Percentiles rank a stretch among this genome's conserved stretches.
phyloP scores from a whole-genome alignment of 2,888 invertebrate species.

The Hirtodrosophila histrioides region DNA sequence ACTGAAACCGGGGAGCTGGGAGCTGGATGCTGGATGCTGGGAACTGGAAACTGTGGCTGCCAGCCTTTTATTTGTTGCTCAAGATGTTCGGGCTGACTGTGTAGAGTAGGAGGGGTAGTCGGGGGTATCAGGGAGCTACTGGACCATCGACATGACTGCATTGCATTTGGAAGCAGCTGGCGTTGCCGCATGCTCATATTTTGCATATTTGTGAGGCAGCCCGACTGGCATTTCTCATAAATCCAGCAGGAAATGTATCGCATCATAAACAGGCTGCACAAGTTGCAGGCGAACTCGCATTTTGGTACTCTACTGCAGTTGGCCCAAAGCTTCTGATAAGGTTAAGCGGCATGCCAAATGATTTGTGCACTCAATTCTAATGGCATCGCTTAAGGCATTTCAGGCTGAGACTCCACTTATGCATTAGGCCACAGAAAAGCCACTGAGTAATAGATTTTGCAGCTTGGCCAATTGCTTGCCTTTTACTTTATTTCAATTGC shows the following conservation, averaged over 20 bases:
- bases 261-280: slow-evolving; percentile 22
- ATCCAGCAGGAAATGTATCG: slow-evolving; percentile 59
- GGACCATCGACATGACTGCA: slow-evolving; percentile 21
- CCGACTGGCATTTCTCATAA: slow-evolving; percentile 51
- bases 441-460: neutral
- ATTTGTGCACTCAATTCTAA: slow-evolving; percentile 47
- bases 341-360: slow-evolving; percentile 39
- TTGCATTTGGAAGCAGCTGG: slow-evolving; percentile 9
- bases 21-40: slow-evolving; percentile 1
- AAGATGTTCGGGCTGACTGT: slow-evolving; percentile 2
- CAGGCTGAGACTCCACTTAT: neutral
- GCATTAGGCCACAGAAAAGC: no score
- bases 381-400: slow-evolving; percentile 18
- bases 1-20: neutral
- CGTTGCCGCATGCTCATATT: slow-evolving; percentile 47
- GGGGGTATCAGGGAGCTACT: neutral
- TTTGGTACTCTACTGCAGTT: slow-evolving; percentile 6
- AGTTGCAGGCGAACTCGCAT: neutral
- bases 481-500: no score
- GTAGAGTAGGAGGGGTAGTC: no score
- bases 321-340: slow-evolving; percentile 37
- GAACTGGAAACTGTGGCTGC: slow-evolving; percentile 9
- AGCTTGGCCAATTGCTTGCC: no score
- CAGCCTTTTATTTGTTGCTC: slow-evolving; percentile 42
- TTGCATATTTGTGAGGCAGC: slow-evolving; percentile 60